Conservation (phyloP, 1,140 invertebrate genomes). For the Sitodiplosis mosellana region DNA sequence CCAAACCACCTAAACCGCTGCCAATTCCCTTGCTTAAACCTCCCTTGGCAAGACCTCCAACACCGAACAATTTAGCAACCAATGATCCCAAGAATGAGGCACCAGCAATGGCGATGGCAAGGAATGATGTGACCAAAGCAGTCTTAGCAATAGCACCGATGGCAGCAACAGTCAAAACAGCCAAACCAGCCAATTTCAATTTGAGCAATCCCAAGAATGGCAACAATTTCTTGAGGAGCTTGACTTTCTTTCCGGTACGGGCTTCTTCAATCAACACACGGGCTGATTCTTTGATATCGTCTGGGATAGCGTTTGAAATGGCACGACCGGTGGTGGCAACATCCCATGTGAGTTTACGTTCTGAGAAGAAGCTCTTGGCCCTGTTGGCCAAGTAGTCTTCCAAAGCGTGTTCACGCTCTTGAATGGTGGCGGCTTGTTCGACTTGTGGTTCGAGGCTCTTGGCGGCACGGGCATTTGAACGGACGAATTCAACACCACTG, state of each 20-base stretch:
- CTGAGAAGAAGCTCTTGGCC: constrained; percentile 33
- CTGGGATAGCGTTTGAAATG: constrained; percentile 26
- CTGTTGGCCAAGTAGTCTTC: constrained; percentile 37
- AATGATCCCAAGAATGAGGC: too few relatives aligned
- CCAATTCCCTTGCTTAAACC: neutral
- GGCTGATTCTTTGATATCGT: constrained; percentile 32
- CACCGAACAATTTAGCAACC: constrained; percentile 8
- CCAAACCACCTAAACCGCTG: constrained; percentile 5
- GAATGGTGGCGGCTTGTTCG: constrained; percentile 28
- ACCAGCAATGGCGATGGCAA: constrained; percentile 40
- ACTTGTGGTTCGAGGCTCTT: constrained; percentile 23
- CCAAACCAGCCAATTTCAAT: constrained; percentile 35
- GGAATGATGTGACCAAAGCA: constrained; percentile 36
- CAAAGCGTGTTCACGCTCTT: constrained; percentile 34
- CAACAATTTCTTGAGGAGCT: constrained; percentile 33
- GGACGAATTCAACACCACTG: constrained; percentile 35
- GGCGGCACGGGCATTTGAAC: constrained; percentile 25
- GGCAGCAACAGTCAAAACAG: constrained; percentile 34
- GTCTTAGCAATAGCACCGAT: constrained; percentile 44
- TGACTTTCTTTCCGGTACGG: constrained; percentile 38
- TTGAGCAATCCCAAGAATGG: constrained; percentile 38
- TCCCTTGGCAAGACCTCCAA: constrained; percentile 4
- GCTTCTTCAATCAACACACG: constrained; percentile 37
- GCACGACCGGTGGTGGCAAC: constrained; percentile 32
- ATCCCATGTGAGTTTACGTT: constrained; percentile 34